Base-by-base conservation (phyloP, 2,797 vertebrate genomes). In the Scolopax rusticola region DNA sequence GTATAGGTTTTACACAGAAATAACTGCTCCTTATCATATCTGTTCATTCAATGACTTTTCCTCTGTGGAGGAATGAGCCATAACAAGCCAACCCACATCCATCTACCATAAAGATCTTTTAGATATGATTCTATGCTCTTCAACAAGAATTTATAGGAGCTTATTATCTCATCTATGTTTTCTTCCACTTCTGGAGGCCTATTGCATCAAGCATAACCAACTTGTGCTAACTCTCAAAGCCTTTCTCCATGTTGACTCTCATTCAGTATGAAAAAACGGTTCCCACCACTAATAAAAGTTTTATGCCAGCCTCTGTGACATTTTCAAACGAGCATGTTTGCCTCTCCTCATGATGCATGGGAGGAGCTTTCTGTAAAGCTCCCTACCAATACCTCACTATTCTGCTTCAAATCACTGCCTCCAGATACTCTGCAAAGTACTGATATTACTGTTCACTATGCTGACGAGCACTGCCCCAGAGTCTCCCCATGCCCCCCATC, bases 381-480 rank as follows among this genome's bases (percentile, higher is more conserved):
- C 23, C 11, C 0, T 3, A 65, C 9, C 1, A 3, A 11, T 7
- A 48, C 7, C 17, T 87, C 12, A 2, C 11, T 36, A 15, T 48
- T 79, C 23, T 67, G 20, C 65, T 89, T 67, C 60, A 69, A 56
- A 79, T 41, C 38, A 36, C 48, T 59, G 63, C 48, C 45, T 56
- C 36, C 36, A 85, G 83, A 51, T 15, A 16, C 13, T 21, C 38
- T 63, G 27, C 27, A 18, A 71, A 79, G 45, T n/a, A 71, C 5
- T 33, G 68, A 6, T 61, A 54, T 23, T 67, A 54, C 23, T 40
- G 59, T 60, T 71, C 33, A 43, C 59, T 36, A 3, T 48, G 36
- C 15, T 51, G 36, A 71, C 12, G 15, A 25, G n/a, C 25, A 71
- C 20, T 64, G 48, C 21, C 48, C 68, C 59, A 63, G 20, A 65